Evolutionary conservation across 1,140 invertebrate genomes (phyloP).

Genomic region (Aphaenogaster rudis): DNA sequence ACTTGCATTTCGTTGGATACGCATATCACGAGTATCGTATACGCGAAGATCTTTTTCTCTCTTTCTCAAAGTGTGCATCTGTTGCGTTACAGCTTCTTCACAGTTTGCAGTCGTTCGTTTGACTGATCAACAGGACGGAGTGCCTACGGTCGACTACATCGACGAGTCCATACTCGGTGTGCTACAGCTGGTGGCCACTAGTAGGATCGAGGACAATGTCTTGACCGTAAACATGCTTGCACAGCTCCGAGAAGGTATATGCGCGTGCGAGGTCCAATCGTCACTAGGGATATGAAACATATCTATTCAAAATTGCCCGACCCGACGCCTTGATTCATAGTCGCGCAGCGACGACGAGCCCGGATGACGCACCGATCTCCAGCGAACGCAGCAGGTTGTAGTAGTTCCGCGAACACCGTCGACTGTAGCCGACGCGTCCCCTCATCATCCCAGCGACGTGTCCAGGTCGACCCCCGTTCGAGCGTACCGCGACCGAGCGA

Average conservation of each 20-base stretch:
- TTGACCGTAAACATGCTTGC: constrained; percentile 18
- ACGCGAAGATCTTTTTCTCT: not conserved
- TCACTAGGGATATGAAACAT: not conserved
- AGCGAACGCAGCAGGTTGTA: constrained; percentile 9
- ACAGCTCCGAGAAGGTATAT: not conserved
- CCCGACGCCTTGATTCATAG: not conserved
- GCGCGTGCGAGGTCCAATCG: not conserved
- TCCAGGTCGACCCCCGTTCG: not conserved
- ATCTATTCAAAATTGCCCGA: not conserved
- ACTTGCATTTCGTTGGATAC: constrained; percentile 58
- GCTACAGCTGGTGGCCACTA: not conserved
- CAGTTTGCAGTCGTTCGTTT: not conserved
- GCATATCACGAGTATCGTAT: not conserved
- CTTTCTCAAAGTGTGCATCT: not conserved
- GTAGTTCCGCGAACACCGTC: not conserved
- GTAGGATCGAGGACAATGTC: constrained; percentile 11
- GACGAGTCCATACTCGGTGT: constrained; percentile 60
- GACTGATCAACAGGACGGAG: constrained; percentile 57
- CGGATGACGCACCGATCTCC: not conserved
- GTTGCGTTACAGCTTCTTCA: not conserved
- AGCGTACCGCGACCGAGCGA: constrained; percentile 39
- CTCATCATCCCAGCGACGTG: constrained; percentile 22
- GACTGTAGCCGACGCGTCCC: constrained; percentile 5
- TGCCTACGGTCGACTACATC: constrained; percentile 40
- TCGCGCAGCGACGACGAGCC: not conserved